Conservation (phyloP, 2,797 vertebrate species). For the Hephaestus fuliginosus region DNA sequence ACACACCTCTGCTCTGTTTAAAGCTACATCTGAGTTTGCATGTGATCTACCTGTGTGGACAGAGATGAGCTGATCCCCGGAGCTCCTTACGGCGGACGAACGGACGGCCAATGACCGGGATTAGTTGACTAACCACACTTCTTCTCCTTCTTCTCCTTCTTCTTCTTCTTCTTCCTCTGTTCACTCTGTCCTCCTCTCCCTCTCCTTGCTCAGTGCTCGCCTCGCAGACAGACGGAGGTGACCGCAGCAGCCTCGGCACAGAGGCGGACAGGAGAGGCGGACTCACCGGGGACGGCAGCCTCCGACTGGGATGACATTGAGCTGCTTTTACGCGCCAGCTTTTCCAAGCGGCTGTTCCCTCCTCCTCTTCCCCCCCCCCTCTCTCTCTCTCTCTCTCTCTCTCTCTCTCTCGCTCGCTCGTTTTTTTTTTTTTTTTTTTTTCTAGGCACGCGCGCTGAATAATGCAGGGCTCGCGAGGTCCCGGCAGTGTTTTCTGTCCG, state of each 20-base stretch:
- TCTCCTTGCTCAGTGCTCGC: no score
- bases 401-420: background rate
- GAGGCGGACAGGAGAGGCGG: no score
- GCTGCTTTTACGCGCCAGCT: constrained; percentile 74
- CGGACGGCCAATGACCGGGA: constrained; percentile 48
- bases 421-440: constrained; percentile 15
- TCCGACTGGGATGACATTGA: constrained; percentile 79
- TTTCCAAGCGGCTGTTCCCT: constrained; percentile 57
- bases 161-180: constrained; percentile 1
- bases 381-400: constrained; percentile 28
- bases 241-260: no score
- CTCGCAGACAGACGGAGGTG: no score
- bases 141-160: constrained; percentile 13
- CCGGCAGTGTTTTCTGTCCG: constrained; percentile 84
- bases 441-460: constrained; percentile 83
- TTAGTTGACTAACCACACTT: constrained; percentile 51
- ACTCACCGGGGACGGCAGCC: constrained; percentile 48
- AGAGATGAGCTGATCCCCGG: constrained; percentile 32
- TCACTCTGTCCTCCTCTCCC: no score
- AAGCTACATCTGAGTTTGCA: background rate
- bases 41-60: constrained; percentile 53
- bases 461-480: constrained; percentile 86
- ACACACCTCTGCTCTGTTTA: background rate
- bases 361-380: constrained; percentile 19
- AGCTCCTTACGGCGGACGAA: constrained; percentile 39